Conservation (phyloP, 1,140 invertebrate species). For the Bombus balteatus region DNA sequence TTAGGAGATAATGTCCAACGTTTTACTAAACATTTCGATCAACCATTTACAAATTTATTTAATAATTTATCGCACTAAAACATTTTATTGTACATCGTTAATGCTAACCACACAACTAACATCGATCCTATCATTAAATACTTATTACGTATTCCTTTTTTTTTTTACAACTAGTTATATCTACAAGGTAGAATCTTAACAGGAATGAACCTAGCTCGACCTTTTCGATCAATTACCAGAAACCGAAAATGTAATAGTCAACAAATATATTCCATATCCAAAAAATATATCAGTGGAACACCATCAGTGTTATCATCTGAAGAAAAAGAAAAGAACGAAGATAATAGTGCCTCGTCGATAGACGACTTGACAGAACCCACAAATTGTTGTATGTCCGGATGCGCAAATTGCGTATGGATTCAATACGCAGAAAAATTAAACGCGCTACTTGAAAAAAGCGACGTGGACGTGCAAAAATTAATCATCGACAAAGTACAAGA, state of each 20-base stretch:
- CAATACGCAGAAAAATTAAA: constrained; percentile 93
- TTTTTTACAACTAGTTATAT: neutral
- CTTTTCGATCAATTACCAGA: neutral
- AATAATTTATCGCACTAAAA: constrained; percentile 1
- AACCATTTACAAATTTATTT: neutral
- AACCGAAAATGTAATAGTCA: constrained; percentile 12
- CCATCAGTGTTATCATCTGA: constrained; percentile 11
- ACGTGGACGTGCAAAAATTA: constrained; percentile 87
- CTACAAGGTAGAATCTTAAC: neutral
- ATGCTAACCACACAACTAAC: neutral
- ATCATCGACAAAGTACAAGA: constrained; percentile 91
- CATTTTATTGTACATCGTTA: neutral
- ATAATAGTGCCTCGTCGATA: neutral
- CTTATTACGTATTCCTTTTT: neutral
- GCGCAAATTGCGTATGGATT: constrained; percentile 97
- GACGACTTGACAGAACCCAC: constrained; percentile 86
- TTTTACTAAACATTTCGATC: neutral
- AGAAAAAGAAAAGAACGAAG: constrained; percentile 4
- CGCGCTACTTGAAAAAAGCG: constrained; percentile 86
- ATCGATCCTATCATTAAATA: neutral
- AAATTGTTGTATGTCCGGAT: constrained; percentile 96
- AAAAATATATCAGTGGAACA: neutral
- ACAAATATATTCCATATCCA: neutral
- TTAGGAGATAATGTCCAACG: constrained; percentile 10
- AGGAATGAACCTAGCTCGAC: constrained; percentile 19